Percentiles rank a stretch among this genome's conserved stretches.
Evolutionary conservation across 1,140 invertebrate species (phyloP).

Genomic region (Coenobita brevimanus): DNA sequence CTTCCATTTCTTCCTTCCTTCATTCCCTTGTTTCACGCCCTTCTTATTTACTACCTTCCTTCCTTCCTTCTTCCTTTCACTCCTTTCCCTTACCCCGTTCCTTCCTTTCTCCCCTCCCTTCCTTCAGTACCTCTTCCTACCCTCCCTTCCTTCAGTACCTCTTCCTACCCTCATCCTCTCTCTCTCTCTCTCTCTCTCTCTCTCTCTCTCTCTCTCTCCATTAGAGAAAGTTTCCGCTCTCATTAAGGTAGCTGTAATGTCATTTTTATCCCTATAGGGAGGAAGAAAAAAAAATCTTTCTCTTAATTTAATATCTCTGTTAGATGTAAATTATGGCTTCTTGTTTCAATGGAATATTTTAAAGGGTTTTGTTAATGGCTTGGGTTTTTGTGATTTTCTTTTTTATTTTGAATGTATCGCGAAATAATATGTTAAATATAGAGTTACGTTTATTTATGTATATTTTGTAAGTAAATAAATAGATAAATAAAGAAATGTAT

Average conservation of each 20-base stretch:
- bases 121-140: not conserved
- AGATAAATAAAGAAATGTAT: too few species aligned
- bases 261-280: too few species aligned
- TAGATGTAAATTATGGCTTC: too few species aligned
- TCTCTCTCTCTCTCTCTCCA: not conserved
- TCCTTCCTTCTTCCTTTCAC: not conserved
- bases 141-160: not conserved
- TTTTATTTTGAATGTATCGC: too few species aligned
- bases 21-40: not conserved
- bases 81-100: not conserved
- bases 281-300: too few species aligned
- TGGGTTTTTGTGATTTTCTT: too few species aligned
- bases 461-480: too few species aligned
- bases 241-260: not conserved
- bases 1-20: not conserved
- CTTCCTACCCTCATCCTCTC: not conserved
- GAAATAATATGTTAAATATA: too few species aligned
- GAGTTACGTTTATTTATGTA: too few species aligned
- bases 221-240: not conserved
- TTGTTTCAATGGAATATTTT: too few species aligned
- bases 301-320: too few species aligned
- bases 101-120: not conserved
- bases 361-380: too few species aligned
- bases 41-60: not conserved
- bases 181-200: not conserved